These are phyloP conservation scores for Micoletzkya japonica DNA, from an alignment of 2,888 invertebrate genomes.

Conservation along the genomic window DNA sequence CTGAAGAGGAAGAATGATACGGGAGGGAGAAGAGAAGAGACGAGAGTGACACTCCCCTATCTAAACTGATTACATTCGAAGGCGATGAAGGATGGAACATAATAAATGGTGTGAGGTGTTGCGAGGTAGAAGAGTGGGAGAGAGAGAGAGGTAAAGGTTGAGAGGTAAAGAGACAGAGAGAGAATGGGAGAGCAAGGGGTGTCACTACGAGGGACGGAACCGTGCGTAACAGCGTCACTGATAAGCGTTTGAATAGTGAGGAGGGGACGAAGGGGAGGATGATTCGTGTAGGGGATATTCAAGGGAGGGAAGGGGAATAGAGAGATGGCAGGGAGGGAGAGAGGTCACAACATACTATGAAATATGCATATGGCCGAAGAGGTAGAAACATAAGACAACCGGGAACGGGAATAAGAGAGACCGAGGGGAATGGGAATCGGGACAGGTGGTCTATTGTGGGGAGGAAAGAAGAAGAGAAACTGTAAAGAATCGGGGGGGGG, in stretches of 20 bases:
- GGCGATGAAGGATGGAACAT: not conserved
- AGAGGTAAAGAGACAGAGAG: not conserved
- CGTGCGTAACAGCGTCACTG: not conserved
- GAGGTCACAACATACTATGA: not conserved
- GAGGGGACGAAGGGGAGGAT: not conserved
- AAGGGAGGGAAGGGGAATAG: not conserved
- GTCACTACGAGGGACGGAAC: too few relatives aligned
- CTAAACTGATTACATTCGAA: not conserved
- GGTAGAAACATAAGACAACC: not conserved
- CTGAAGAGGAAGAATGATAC: not conserved
- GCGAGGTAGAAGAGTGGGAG: not conserved
- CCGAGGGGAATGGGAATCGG: not conserved
- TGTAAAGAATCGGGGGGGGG: too few relatives aligned
- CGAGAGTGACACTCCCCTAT: not conserved
- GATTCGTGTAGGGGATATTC: not conserved
- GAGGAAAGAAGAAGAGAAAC: too few relatives aligned
- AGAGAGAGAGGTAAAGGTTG: not conserved
- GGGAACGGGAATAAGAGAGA: not conserved
- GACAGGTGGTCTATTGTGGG: too few relatives aligned
- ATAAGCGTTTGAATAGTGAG: not conserved
- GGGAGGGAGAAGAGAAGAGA: not conserved
- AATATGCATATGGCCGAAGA: not conserved
- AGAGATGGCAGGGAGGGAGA: not conserved
- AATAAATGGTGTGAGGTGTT: not conserved
- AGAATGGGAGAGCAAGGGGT: not conserved